Evolutionary conservation across 2,888 invertebrate species (phyloP).

Genomic region (Hypercompe scribonia): DNA sequence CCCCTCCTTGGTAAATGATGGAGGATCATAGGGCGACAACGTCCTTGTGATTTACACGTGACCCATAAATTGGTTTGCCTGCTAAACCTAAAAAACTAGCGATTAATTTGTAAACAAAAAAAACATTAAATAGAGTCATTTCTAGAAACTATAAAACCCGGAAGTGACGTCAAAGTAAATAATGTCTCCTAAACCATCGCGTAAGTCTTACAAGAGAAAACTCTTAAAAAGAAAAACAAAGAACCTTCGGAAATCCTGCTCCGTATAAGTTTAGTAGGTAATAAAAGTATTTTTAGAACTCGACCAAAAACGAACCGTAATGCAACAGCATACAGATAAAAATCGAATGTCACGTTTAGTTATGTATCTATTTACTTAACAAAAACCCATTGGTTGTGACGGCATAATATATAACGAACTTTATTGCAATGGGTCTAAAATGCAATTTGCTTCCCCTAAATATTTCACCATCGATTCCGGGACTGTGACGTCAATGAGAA

Average conservation of each 20-base stretch:
- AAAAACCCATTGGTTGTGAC: conserved; percentile 43
- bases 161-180: conserved; percentile 12
- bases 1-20: no score
- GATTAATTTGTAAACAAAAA: not conserved
- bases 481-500: conserved; percentile 54
- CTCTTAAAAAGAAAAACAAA: conserved; percentile 45
- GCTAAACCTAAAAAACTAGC: no score
- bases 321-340: conserved; percentile 20
- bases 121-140: not conserved
- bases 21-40: no score
- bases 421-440: conserved; percentile 9
- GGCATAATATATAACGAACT: conserved; percentile 30
- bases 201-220: conserved; percentile 45
- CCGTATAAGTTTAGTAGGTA: conserved; percentile 34
- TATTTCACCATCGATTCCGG: conserved; percentile 42
- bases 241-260: conserved; percentile 36
- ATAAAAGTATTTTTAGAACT: conserved; percentile 49
- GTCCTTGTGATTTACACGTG: no score
- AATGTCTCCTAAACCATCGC: conserved; percentile 18
- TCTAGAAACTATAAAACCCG: not conserved
- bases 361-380: conserved; percentile 37
- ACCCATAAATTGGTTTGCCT: no score
- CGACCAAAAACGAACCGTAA: conserved; percentile 36
- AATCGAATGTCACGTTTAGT: conserved; percentile 9
- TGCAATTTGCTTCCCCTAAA: conserved; percentile 11